These are phyloP conservation scores for Toxotes chatareus DNA, from an alignment of 2,113 vertebrate species.

Conservation along the genomic window DNA sequence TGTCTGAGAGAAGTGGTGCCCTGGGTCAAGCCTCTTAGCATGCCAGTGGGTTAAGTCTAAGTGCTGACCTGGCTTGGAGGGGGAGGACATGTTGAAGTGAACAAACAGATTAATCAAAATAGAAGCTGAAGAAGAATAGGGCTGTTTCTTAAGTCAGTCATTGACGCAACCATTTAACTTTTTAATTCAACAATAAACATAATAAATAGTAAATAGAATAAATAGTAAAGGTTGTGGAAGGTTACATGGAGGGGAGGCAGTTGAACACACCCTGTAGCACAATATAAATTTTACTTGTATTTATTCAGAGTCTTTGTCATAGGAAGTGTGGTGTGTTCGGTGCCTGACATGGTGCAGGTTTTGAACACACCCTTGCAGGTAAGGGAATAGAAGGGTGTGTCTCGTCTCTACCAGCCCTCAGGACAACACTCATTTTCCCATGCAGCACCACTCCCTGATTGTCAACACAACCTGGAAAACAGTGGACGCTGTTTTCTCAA, in stretches of 20 bases:
- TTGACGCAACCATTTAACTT: neutral
- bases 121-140: constrained; percentile 29
- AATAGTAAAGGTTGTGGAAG: neutral
- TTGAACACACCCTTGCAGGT: constrained; percentile 77
- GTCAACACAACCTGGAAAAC: constrained; percentile 70
- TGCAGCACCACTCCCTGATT: constrained; percentile 73
- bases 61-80: constrained; percentile 30
- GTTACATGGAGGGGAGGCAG: neutral
- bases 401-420: constrained; percentile 62
- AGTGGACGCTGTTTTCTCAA: constrained; percentile 50
- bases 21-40: constrained; percentile 79
- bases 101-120: constrained; percentile 62
- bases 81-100: constrained; percentile 30
- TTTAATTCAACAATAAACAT: too few relatives aligned
- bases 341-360: constrained; percentile 23
- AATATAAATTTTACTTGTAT: constrained; percentile 5
- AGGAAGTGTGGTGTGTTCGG: constrained; percentile 20
- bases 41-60: constrained; percentile 62
- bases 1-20: constrained; percentile 43
- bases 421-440: constrained; percentile 73
- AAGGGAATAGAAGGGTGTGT: constrained; percentile 75
- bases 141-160: neutral
- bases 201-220: neutral
- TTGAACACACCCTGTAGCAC: constrained; percentile 29
- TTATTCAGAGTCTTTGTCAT: constrained; percentile 35